A percentile compares a stretch with the other conserved stretches of the same genome.
These are phyloP conservation scores for Pseudochirops corinnae DNA, from an alignment of 2,797 vertebrate genomes.

Conservation along the genomic window DNA sequence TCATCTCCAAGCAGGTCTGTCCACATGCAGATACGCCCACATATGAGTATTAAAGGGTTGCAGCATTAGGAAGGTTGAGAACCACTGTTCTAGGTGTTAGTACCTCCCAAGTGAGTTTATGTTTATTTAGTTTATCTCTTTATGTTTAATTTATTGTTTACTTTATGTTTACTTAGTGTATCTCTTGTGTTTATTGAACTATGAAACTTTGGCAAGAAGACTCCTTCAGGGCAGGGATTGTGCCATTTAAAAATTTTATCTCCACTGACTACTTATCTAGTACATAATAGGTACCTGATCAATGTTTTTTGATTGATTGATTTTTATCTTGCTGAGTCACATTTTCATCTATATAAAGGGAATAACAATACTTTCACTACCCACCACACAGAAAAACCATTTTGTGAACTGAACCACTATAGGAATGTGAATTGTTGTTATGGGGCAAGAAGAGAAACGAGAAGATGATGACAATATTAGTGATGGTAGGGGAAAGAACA, in stretches of 20 bases:
- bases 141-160: not conserved
- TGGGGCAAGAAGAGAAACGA: not conserved
- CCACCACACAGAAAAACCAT: not conserved
- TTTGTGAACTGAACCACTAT: not conserved
- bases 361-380: not conserved
- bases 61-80: no score
- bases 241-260: not conserved
- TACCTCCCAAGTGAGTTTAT: not conserved
- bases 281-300: constrained; percentile 1
- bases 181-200: not conserved
- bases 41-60: no score
- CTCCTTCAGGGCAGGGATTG: not conserved
- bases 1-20: no score
- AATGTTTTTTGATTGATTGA: constrained; percentile 26
- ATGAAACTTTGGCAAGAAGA: not conserved
- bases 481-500: not conserved
- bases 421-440: not conserved
- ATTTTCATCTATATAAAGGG: not conserved
- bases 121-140: no score
- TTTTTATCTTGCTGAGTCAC: not conserved
- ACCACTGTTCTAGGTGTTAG: not conserved
- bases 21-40: no score
- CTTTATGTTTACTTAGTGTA: not conserved
- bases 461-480: not conserved
- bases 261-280: not conserved